Base-by-base conservation (phyloP, 1,140 invertebrate species). In the Tribolium castaneum region DNA sequence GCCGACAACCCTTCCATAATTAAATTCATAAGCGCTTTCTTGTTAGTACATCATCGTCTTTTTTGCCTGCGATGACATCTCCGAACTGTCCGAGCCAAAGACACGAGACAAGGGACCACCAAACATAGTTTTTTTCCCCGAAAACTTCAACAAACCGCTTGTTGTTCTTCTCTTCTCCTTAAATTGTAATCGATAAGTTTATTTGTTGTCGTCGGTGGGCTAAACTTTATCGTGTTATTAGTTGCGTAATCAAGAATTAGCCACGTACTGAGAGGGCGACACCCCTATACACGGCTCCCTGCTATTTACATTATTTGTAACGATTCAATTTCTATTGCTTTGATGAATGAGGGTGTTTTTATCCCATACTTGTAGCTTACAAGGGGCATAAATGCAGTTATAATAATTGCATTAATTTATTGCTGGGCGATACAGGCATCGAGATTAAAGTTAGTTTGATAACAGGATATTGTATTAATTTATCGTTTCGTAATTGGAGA, bases 191-290 rank as follows among this genome's bases (percentile, higher is more conserved):
- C 22, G 39, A 51, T 72, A 72, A n/a, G 50, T 72, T 72, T 72
- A 50, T 72, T 51, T 52, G 50, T 50, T 6, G 1, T 49, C 19
- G 16, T 51, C 50, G 39, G 77, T 78, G 77, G 72, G 49, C 77
- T 16, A 70, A 6, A 78, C 25, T 78, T 78, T 70, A 75, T 78
- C 77, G 72, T 78, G 72, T 75, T 78, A 78, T 78, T 66, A 75
- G 72, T 78, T 75, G 66, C 73, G 72, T 78, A 78, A 78, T 78
- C 77, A 78, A 78, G 70, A 78, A 77, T 78, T 78, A 78, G 70
- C 49, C 35, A 50, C 35, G 19, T 78, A 78, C 16, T 30, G 49
- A 70, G 72, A n/a, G 39, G 22, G 72, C 77, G 34, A 51, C 72
- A 75, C 59, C 72, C 77, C 70, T 51, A 62, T 59, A 12, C 6